Percentiles rank a stretch among this genome's conserved stretches.
Evolutionary conservation across 2,113 vertebrate species (phyloP).

Genomic region (Mellivora capensis): DNA sequence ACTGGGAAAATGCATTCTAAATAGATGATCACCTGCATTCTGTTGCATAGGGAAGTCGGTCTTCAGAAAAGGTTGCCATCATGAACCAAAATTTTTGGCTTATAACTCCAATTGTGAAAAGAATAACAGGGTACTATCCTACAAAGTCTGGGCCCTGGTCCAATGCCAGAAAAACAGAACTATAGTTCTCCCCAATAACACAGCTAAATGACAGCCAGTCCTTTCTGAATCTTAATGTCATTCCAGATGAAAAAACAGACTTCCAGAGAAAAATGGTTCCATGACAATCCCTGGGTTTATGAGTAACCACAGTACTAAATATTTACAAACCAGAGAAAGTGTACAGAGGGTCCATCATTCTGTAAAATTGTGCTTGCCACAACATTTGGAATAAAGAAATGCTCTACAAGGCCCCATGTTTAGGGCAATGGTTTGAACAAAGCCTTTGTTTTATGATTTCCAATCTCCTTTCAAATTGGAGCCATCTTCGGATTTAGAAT

Average conservation of each 20-base stretch:
- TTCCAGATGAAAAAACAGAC: slow-evolving; percentile 34
- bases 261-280: neutral
- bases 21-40: neutral
- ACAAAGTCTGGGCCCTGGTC: neutral
- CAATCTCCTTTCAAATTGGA: neutral
- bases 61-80: neutral
- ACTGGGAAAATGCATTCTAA: neutral
- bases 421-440: neutral
- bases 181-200: slow-evolving; percentile 5
- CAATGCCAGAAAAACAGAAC: neutral
- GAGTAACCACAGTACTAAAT: slow-evolving; percentile 17
- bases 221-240: slow-evolving; percentile 39
- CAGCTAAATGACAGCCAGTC: neutral
- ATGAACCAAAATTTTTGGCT: neutral
- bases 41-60: neutral
- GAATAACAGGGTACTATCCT: neutral
- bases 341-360: neutral
- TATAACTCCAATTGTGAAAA: slow-evolving; percentile 5
- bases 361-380: neutral
- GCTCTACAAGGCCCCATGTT: neutral
- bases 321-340: slow-evolving; percentile 48
- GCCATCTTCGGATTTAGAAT: neutral
- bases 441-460: neutral
- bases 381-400: neutral
- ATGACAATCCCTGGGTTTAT: neutral